These are phyloP conservation scores for Riparia riparia DNA, from an alignment of 2,113 vertebrate species.

Conservation along the genomic window DNA sequence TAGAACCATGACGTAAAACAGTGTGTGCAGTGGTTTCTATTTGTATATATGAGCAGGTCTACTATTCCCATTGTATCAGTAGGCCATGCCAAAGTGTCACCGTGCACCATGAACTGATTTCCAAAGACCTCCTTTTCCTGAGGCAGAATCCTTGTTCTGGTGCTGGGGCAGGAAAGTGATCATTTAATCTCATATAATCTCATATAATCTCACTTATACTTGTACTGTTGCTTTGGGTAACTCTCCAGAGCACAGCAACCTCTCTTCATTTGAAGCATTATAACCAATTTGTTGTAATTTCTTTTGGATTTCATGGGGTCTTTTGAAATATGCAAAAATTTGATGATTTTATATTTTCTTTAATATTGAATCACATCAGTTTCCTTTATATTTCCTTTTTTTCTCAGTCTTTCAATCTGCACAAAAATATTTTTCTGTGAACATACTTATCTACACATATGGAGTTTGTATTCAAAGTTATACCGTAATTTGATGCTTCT, in stretches of 20 bases:
- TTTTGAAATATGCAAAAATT: neutral
- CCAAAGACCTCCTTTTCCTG: neutral
- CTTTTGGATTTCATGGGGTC: neutral
- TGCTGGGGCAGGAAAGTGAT: neutral
- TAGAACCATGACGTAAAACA: neutral
- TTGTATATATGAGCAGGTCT: neutral
- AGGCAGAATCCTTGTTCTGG: neutral
- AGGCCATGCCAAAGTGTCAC: neutral
- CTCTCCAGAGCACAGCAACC: neutral
- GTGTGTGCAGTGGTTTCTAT: neutral
- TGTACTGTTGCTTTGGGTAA: neutral
- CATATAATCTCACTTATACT: neutral
- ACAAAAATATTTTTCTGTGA: neutral
- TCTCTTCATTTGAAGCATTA: neutral
- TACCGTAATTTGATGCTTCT: neutral
- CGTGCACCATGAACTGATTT: neutral
- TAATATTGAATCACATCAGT: accelerated
- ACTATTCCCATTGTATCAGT: neutral
- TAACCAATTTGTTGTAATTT: neutral
- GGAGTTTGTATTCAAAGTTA: neutral
- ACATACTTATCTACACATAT: neutral
- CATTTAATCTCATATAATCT: neutral
- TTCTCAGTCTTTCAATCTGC: neutral
- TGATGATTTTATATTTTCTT: neutral
- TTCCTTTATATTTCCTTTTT: neutral